These are phyloP conservation scores for Ophion obscuratus DNA, from an alignment of 2,888 invertebrate genomes.

Conservation along the genomic window DNA sequence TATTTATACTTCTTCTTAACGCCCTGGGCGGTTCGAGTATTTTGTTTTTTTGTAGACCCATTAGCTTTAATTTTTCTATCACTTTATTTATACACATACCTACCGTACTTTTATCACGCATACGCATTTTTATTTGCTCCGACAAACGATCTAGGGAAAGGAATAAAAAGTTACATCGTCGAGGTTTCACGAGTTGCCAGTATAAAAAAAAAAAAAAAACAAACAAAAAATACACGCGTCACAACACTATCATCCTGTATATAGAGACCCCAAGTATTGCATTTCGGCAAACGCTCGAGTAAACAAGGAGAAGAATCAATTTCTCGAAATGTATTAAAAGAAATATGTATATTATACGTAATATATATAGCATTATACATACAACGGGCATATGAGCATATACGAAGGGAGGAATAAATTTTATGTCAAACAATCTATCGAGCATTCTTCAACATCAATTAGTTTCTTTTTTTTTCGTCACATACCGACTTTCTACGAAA, in stretches of 20 bases:
- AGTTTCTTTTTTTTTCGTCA: conserved; percentile 11
- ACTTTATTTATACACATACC: conserved; percentile 55
- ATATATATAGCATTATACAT: conserved; percentile 65
- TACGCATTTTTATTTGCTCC: conserved; percentile 8
- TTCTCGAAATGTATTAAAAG: conserved; percentile 62
- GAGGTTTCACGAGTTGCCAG: neutral
- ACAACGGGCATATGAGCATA: conserved; percentile 54
- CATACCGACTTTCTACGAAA: conserved; percentile 28
- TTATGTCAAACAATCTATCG: conserved; percentile 66
- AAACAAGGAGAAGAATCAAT: conserved; percentile 11
- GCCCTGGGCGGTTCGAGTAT: conserved; percentile 43
- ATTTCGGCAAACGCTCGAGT: conserved; percentile 4
- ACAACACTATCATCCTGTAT: conserved; percentile 37
- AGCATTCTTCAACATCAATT: conserved; percentile 55
- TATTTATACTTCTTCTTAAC: conserved; percentile 26
- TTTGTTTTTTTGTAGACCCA: conserved; percentile 42
- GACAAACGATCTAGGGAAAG: neutral
- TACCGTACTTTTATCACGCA: conserved; percentile 31
- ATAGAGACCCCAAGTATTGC: neutral
- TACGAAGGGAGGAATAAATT: conserved; percentile 69
- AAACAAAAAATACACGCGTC: neutral
- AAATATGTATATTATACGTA: conserved; percentile 69
- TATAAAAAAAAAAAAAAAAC: neutral
- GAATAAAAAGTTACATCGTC: neutral
- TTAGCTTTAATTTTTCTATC: conserved; percentile 46